Conservation (phyloP, 2,888 invertebrate genomes). For the Oegoconia quadripuncta region DNA sequence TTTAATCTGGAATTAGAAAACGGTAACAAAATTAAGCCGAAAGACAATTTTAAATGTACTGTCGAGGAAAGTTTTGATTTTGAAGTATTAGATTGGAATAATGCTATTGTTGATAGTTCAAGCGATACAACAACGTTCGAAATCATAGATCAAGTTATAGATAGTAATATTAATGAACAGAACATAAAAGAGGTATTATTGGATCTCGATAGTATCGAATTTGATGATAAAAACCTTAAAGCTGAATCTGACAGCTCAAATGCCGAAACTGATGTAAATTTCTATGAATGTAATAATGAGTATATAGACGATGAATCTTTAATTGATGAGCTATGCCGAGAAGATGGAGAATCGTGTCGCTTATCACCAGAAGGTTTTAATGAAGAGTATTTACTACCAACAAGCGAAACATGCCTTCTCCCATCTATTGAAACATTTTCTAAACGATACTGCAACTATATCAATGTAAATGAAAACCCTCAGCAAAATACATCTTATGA, state of each 20-base stretch:
- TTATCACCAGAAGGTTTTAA: conserved; percentile 57
- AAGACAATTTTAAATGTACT: conserved; percentile 61
- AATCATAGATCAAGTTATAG: conserved; percentile 60
- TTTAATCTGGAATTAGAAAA: conserved; percentile 73
- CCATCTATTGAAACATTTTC: conserved; percentile 72
- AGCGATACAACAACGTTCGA: conserved; percentile 49
- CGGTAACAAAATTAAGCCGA: conserved; percentile 45
- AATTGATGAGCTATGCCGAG: conserved; percentile 69
- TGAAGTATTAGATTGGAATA: conserved; percentile 60
- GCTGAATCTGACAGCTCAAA: conserved; percentile 35
- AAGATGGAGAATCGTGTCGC: conserved; percentile 59
- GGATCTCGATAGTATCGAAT: conserved; percentile 66
- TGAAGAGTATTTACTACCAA: conserved; percentile 51
- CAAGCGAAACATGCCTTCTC: conserved; percentile 52
- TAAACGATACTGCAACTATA: conserved; percentile 57
- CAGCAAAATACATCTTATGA: background rate
- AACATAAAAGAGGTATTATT: conserved; percentile 69
- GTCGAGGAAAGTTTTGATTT: conserved; percentile 69
- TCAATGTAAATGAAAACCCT: conserved; percentile 36
- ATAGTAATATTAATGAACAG: conserved; percentile 61
- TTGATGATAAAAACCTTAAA: conserved; percentile 54
- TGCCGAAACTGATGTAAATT: conserved; percentile 31
- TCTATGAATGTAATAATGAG: conserved; percentile 51
- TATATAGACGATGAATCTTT: conserved; percentile 72
- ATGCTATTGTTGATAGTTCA: conserved; percentile 19